These are phyloP conservation scores for Sialis lutaria DNA, from an alignment of 2,888 invertebrate genomes.

Conservation along the genomic window DNA sequence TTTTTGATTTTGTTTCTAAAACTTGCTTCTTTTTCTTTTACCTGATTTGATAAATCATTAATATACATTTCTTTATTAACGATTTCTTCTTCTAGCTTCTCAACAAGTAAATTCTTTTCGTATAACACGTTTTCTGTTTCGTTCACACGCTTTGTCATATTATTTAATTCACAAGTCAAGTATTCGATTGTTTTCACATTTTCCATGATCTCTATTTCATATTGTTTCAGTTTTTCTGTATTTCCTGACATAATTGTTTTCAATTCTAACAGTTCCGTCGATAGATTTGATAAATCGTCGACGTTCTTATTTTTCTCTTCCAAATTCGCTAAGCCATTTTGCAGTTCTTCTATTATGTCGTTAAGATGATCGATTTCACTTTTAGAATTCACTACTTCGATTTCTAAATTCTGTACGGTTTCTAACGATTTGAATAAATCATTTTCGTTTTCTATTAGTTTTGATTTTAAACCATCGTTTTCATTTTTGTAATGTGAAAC, in stretches of 20 bases:
- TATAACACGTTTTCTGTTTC: slow-evolving; percentile 31
- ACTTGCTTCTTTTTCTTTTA: slow-evolving; percentile 26
- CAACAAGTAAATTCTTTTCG: slow-evolving; percentile 30
- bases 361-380: slow-evolving; percentile 10
- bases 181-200: slow-evolving; percentile 39
- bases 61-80: slow-evolving; percentile 18
- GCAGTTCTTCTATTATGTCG: slow-evolving; percentile 9
- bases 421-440: too few relatives aligned
- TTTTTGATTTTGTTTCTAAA: slow-evolving; percentile 21
- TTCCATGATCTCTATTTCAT: slow-evolving; percentile 35
- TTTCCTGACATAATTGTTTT: slow-evolving; percentile 34
- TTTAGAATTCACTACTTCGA: slow-evolving; percentile 15
- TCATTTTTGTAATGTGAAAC: too few relatives aligned
- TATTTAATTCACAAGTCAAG: slow-evolving; percentile 34
- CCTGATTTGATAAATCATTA: slow-evolving; percentile 24
- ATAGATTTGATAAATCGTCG: slow-evolving; percentile 20
- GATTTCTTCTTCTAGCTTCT: slow-evolving; percentile 26
- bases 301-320: slow-evolving; percentile 19
- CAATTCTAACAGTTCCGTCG: slow-evolving; percentile 23
- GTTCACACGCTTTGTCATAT: slow-evolving; percentile 36
- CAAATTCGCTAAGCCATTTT: slow-evolving; percentile 19
- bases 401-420: not conserved
- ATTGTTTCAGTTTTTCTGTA: slow-evolving; percentile 30
- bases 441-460: too few relatives aligned
- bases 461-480: too few relatives aligned